phyloP scores from a whole-genome alignment of 2,888 invertebrate genomes.

The Phyto melanocephala region DNA sequence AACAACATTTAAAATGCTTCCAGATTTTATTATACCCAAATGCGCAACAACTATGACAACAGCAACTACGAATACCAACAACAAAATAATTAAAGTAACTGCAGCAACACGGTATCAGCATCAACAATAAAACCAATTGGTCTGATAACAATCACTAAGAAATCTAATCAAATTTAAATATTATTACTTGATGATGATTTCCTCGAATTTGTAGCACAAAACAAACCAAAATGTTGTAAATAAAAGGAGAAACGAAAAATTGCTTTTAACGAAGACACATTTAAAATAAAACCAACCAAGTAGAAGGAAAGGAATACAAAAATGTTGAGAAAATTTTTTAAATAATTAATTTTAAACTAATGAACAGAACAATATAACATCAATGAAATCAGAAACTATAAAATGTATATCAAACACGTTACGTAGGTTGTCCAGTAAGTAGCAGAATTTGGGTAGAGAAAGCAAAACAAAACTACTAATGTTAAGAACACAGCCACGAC shows the following conservation, averaged over 20 bases:
- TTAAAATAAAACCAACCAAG: conserved; percentile 18
- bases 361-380: conserved; percentile 53
- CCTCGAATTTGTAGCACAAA: conserved; percentile 47
- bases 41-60: conserved; percentile 9
- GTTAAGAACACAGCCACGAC: too few species aligned
- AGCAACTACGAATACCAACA: conserved; percentile 1
- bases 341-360: conserved; percentile 60
- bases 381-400: conserved; percentile 42
- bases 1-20: conserved; percentile 64
- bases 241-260: conserved; percentile 10
- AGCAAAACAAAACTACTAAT: too few species aligned
- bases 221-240: conserved; percentile 27
- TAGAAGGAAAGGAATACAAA: not conserved
- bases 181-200: conserved; percentile 51
- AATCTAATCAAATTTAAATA: conserved; percentile 62
- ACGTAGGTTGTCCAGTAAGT: not conserved
- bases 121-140: conserved; percentile 53
- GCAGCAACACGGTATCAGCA: conserved; percentile 23
- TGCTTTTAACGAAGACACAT: conserved; percentile 12
- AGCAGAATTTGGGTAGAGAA: too few species aligned
- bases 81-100: conserved; percentile 5
- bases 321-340: conserved; percentile 47
- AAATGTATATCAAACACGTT: conserved; percentile 28
- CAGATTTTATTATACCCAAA: conserved; percentile 53
- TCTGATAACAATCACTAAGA: conserved; percentile 55